A percentile compares a stretch with the other conserved stretches of the same genome.
Conservation (phyloP, 2,797 vertebrate genomes). For the Sparus aurata region DNA sequence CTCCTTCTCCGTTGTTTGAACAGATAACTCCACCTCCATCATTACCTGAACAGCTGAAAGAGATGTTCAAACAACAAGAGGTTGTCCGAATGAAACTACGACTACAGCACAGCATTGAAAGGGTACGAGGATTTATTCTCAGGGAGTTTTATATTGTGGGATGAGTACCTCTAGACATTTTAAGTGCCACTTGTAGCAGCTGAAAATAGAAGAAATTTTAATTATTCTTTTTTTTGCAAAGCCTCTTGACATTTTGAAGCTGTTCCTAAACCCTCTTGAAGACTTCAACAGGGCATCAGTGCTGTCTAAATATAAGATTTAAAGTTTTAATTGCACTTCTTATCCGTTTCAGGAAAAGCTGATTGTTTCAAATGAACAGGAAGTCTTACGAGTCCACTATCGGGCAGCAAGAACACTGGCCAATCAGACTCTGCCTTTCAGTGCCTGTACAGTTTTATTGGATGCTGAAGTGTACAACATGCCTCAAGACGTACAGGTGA, state of each 20-base stretch:
- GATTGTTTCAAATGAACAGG: conserved; percentile 98
- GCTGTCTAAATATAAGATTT: not conserved
- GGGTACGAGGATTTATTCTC: conserved; percentile 83
- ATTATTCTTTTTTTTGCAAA: not conserved
- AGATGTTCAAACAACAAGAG: conserved; percentile 98
- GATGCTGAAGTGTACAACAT: conserved; percentile 99
- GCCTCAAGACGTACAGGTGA: conserved; percentile 96
- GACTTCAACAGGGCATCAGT: not conserved
- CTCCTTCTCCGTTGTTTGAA: not conserved
- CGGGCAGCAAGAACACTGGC: conserved; percentile 97
- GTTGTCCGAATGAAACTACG: conserved; percentile 97
- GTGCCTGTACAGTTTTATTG: conserved; percentile 96
- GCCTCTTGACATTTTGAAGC: not conserved
- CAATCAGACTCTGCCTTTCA: conserved; percentile 98
- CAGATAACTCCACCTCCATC: conserved; percentile 99
- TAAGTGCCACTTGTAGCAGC: not conserved
- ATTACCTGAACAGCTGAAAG: conserved; percentile 95
- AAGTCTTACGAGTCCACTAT: conserved; percentile 97
- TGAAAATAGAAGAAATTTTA: conserved; percentile 8
- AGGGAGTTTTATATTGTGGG: not conserved
- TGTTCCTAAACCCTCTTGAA: not conserved
- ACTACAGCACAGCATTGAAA: conserved; percentile 98
- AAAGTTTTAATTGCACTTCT: conserved; percentile 14
- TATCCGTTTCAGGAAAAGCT: conserved; percentile 91
- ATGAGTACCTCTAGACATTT: not conserved